Percentiles rank a stretch among this genome's conserved stretches.
These are phyloP conservation scores for Crypturellus tataupa DNA, from an alignment of 2,797 vertebrate species.

Conservation along the genomic window DNA sequence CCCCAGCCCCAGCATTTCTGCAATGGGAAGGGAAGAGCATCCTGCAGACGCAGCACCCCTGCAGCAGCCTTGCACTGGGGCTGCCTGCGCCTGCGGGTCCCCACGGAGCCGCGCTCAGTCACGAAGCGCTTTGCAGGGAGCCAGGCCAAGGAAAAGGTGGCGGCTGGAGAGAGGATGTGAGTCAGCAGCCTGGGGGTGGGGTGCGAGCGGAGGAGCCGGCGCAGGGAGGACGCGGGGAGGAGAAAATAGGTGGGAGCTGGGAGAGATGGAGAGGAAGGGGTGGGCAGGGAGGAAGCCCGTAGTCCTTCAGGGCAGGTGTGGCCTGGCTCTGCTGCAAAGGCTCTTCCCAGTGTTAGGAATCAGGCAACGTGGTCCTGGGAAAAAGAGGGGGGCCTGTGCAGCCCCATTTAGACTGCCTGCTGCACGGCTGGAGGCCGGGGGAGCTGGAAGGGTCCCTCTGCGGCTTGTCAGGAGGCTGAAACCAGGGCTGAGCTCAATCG, in stretches of 20 bases:
- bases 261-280: background rate
- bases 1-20: fast-evolving
- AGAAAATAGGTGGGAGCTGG: background rate
- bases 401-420: background rate
- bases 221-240: background rate
- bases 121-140: background rate
- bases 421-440: background rate
- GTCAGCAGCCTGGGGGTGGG: conserved; percentile 41
- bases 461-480: background rate
- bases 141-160: conserved; percentile 11
- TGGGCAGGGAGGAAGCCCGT: background rate
- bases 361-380: background rate
- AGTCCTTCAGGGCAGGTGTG: fast-evolving
- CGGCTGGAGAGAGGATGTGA: conserved; percentile 46
- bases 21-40: background rate
- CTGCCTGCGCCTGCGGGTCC: background rate
- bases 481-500: background rate
- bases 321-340: background rate
- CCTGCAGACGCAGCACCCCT: too few species aligned
- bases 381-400: background rate
- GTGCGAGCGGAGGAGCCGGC: background rate
- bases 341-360: background rate
- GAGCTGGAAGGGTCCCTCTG: background rate
- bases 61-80: background rate
- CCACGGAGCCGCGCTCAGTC: background rate